phyloP scores from a whole-genome alignment of 1,140 invertebrate species.

The Choristoneura fumiferana region DNA sequence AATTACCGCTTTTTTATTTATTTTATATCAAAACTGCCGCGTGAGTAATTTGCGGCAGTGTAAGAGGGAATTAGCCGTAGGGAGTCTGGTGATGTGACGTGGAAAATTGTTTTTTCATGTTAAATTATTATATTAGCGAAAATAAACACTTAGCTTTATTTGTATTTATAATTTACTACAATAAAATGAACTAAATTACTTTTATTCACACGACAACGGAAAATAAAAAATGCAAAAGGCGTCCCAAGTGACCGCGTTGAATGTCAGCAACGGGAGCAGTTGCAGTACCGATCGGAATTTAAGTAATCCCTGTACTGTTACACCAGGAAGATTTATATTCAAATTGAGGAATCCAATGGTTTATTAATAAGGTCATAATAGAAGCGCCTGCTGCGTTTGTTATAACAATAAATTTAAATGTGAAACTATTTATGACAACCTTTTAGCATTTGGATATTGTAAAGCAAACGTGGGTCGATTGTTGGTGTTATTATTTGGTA shows the following conservation, averaged over 20 bases:
- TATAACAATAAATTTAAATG: too few species aligned
- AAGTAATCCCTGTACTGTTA: conserved; percentile 8
- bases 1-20: conserved; percentile 14
- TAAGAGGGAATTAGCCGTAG: not conserved
- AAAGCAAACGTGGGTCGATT: too few species aligned
- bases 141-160: too few species aligned
- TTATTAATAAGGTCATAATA: not conserved
- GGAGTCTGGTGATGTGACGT: not conserved
- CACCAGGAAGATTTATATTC: too few species aligned
- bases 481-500: too few species aligned
- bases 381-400: too few species aligned
- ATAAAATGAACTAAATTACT: too few species aligned
- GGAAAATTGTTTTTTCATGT: not conserved
- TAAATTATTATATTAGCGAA: too few species aligned
- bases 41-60: conserved; percentile 2
- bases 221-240: not conserved
- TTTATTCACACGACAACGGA: too few species aligned
- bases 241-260: not conserved
- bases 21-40: conserved; percentile 4
- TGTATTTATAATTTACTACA: too few species aligned
- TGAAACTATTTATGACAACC: too few species aligned
- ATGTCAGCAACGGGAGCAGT: conserved; percentile 2
- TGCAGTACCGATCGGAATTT: conserved; percentile 9
- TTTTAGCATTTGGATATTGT: too few species aligned
- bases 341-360: not conserved